These are phyloP conservation scores for Pocillopora damicornis DNA, from an alignment of 64 coral and sea anemone genomes.

Conservation along the genomic window DNA sequence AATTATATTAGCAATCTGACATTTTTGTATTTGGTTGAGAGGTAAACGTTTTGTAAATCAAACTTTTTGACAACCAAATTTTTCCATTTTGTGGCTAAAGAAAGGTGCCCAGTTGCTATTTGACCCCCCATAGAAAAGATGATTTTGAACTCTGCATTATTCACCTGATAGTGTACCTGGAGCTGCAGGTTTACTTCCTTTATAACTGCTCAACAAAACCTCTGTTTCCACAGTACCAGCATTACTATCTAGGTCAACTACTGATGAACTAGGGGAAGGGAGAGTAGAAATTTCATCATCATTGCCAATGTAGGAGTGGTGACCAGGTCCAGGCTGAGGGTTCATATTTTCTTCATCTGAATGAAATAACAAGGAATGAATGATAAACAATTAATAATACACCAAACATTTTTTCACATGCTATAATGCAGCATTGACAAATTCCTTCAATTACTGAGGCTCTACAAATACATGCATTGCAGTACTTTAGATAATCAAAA, in stretches of 20 bases:
- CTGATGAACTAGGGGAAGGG: slow-evolving; percentile 85
- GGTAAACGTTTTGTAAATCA: no score
- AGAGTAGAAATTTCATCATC: slow-evolving; percentile 73
- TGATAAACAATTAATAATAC: background rate
- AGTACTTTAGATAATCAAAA: no score
- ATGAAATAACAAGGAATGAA: background rate
- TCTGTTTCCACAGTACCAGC: slow-evolving; percentile 86
- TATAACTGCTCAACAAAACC: slow-evolving; percentile 80
- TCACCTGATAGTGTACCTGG: background rate
- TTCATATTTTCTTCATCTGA: slow-evolving; percentile 58
- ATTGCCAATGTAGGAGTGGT: background rate
- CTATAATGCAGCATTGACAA: background rate
- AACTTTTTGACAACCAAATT: no score
- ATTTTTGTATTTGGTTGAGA: no score
- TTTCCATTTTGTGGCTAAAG: no score
- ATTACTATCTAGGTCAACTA: slow-evolving; percentile 93
- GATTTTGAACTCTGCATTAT: no score
- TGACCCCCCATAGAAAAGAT: no score
- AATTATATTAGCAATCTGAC: no score
- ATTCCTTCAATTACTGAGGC: no score
- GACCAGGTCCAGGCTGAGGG: background rate
- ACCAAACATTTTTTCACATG: background rate
- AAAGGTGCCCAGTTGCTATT: no score
- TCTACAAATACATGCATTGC: no score
- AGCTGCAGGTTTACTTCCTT: slow-evolving; percentile 6